Percentiles rank a stretch among this genome's conserved stretches.
phyloP scores from a whole-genome alignment of 2,797 vertebrate genomes.

The Cossypha caffra region DNA sequence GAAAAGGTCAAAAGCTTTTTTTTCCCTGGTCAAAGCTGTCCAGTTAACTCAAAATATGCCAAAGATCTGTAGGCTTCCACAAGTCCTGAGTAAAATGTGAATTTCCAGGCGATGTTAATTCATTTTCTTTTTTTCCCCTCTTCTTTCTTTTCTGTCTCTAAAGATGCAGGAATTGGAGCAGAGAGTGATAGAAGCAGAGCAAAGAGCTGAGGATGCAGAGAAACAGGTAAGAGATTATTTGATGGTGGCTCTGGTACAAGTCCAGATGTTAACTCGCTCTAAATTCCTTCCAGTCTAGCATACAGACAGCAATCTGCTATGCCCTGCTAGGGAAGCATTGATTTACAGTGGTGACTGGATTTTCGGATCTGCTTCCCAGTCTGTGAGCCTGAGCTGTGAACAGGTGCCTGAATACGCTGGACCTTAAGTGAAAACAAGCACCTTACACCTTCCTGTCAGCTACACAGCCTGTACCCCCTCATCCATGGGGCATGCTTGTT shows the following conservation, averaged over 20 bases:
- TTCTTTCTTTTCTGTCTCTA: background rate
- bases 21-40: background rate
- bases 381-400: background rate
- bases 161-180: constrained; percentile 97
- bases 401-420: background rate
- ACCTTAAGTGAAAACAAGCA: background rate
- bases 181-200: constrained; percentile 89
- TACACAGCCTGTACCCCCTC: background rate
- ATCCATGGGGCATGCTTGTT: background rate
- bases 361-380: background rate
- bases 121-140: background rate
- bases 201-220: constrained; percentile 89
- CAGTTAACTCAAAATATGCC: constrained; percentile 14
- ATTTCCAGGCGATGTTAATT: background rate
- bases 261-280: background rate
- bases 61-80: background rate
- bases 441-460: background rate
- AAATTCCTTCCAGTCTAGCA: background rate
- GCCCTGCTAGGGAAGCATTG: background rate
- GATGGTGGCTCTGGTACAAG: background rate
- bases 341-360: background rate
- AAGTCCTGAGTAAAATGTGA: background rate
- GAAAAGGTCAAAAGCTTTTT: constrained; percentile 5
- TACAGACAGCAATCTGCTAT: background rate
- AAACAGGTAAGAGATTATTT: constrained; percentile 84